Conservation (phyloP, 2,797 vertebrate species). For the Eulemur mongoz region DNA sequence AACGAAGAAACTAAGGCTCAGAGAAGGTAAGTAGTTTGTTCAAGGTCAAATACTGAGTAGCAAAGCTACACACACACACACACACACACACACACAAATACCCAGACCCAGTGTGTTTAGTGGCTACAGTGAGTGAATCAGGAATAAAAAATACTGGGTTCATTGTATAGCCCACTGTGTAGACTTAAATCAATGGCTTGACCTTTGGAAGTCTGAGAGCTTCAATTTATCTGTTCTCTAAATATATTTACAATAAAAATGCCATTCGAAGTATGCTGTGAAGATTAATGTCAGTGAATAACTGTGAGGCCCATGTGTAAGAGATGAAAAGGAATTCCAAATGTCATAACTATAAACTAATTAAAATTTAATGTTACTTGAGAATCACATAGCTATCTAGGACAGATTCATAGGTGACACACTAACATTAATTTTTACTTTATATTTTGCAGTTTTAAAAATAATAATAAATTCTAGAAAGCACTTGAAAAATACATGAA, state of each 20-base stretch:
- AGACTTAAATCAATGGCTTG: slow-evolving; percentile 21
- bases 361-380: slow-evolving; percentile 66
- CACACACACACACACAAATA: neutral
- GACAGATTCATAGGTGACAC: neutral
- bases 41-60: neutral
- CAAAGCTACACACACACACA: neutral
- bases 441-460: slow-evolving; percentile 38
- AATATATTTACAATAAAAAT: slow-evolving; percentile 46
- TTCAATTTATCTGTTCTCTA: slow-evolving; percentile 44
- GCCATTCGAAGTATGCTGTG: slow-evolving; percentile 30
- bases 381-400: slow-evolving; percentile 36
- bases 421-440: slow-evolving; percentile 20
- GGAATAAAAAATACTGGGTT: neutral
- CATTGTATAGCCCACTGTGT: neutral
- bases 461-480: slow-evolving; percentile 26
- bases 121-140: neutral
- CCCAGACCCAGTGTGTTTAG: neutral
- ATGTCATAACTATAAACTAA: slow-evolving; percentile 11
- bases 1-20: slow-evolving; percentile 2
- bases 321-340: slow-evolving; percentile 65
- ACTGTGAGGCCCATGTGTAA: neutral
- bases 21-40: neutral
- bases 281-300: slow-evolving; percentile 53
- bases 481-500: slow-evolving; percentile 35
- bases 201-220: slow-evolving; percentile 43